phyloP scores from a whole-genome alignment of 1,140 invertebrate genomes.

The Lepidurus couesii region DNA sequence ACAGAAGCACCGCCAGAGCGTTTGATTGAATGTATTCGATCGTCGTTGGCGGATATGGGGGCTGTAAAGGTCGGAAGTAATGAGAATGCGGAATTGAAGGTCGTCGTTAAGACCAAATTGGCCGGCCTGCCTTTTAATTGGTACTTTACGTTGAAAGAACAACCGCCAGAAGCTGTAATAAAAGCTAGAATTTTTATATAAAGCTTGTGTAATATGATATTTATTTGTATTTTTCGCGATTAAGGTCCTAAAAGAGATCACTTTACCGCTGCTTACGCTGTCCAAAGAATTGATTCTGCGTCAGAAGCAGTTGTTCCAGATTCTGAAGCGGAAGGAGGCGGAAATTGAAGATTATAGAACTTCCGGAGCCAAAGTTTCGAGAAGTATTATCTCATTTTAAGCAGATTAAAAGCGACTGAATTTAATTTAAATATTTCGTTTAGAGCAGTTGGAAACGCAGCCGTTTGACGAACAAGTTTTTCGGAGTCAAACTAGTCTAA shows the following conservation, averaged over 20 bases:
- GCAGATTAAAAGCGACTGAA: not conserved
- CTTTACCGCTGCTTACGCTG: not conserved
- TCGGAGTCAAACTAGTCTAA: not conserved
- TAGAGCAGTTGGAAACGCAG: not conserved
- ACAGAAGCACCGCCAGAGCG: not conserved
- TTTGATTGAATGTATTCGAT: not conserved
- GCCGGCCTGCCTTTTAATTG: constrained; percentile 1
- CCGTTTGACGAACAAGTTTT: not conserved
- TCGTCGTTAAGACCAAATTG: not conserved
- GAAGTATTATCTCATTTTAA: not conserved
- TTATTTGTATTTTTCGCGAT: not conserved
- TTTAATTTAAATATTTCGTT: not conserved
- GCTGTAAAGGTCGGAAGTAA: not conserved
- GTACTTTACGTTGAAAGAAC: not conserved
- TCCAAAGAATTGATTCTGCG: not conserved
- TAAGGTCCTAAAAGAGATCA: not conserved
- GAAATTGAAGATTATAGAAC: not conserved
- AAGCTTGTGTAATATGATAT: not conserved
- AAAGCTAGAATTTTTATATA: not conserved
- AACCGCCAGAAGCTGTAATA: not conserved
- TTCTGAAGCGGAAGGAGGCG: constrained; percentile 1
- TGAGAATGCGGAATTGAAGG: not conserved
- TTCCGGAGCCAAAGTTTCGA: not conserved
- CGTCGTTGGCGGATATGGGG: not conserved
- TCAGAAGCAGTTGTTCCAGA: not conserved